Base-by-base conservation (phyloP, 2,888 invertebrate species). In the Rhimphoctona megacephalus region DNA sequence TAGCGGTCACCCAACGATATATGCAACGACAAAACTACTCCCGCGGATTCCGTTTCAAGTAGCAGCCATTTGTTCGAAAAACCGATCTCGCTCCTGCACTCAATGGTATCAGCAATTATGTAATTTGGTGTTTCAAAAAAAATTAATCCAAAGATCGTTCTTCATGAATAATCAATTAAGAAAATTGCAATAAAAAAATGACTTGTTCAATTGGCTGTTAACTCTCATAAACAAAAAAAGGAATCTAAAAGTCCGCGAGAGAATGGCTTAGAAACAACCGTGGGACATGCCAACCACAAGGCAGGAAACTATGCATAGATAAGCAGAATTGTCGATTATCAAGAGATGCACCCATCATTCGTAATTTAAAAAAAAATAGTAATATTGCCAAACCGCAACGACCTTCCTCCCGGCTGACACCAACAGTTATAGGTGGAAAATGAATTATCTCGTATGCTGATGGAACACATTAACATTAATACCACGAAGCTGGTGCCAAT, bases 401-500 rank as follows among this genome's bases (percentile, higher is more conserved):
- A 49, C 67, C 72, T 66, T 64, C 14, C 30, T 36, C 19, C 64
- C 36, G 57, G 85, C 25, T 17, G 49, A 30, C 57, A 79, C 77
- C 36, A 52, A 39, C 67, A 61, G 57, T 73, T 67, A 49, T 73
- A 85, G 83, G 87, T 90, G 91, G 87, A 85, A 92, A 92, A 92
- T 90, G 88, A 92, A 92, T 92, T 91, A 91, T 90, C 91, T 91
- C 89, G 90, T 90, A 88, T 88, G 43, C 33, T 66, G 64, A 61
- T 61, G 43, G 61, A 46, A 61, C 43, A 8, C 70, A 30, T 19
- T 70, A 19, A 46, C 49, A 30, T 70, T 19, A 19, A 79, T 70
- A 70, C 80, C 82, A 39, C 19, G 64, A 49, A 49, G 49, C 49
- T 70, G 25, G 19, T 30, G 19, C 3, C 43, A 22, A 22, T 67